Evolutionary conservation across 2,888 invertebrate species (phyloP), one percentile per base, ranked within the genome.

Genomic region (Phasia obesa): DNA sequence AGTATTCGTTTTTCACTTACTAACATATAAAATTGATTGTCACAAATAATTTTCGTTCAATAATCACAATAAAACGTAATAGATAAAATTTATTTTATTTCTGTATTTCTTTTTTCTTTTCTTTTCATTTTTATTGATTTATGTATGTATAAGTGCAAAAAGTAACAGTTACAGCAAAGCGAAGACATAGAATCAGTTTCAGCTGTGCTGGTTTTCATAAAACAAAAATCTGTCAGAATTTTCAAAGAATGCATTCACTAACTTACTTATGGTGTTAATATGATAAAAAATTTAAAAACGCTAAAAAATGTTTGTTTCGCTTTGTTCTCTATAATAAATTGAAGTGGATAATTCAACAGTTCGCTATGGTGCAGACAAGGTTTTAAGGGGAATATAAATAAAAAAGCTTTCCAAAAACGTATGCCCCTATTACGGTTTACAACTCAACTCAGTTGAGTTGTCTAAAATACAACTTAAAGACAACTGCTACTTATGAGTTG

Each of bases 51-150:
- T 81, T 71, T 71, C 21, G 4, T 69, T 69, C 49, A 59, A 57
- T 70, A 64, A 25, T 21, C 35, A 70, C 11, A 69, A 64, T 75
- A 80, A 64, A 81, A 81, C 81, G 69, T 69, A 75, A 81, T 64
- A 74, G 25, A 67, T 42, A 17, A 7, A 59, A 42, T 44, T 69
- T 35, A 0, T 59, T 75, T 19, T 4, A 15, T 19, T n/a, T n/a
- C n/a, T n/a, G n/a, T n/a, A n/a, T n/a, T n/a, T n/a, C n/a, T n/a
- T 57, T 42, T 27, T 44, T 35, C n/a, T 65, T 55, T 62, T 64
- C 42, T 44, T 49, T 67, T 51, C 57, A 27, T 73, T 65, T 57
- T 59, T 78, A 83, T 83, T 71, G 83, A 83, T 83, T 83, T 71
- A 83, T 78, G 81, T 53, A 27, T 71, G 53, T 64, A 60, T 65